Conservation (phyloP, 1,140 invertebrate genomes). For the Bombus waltoni region DNA sequence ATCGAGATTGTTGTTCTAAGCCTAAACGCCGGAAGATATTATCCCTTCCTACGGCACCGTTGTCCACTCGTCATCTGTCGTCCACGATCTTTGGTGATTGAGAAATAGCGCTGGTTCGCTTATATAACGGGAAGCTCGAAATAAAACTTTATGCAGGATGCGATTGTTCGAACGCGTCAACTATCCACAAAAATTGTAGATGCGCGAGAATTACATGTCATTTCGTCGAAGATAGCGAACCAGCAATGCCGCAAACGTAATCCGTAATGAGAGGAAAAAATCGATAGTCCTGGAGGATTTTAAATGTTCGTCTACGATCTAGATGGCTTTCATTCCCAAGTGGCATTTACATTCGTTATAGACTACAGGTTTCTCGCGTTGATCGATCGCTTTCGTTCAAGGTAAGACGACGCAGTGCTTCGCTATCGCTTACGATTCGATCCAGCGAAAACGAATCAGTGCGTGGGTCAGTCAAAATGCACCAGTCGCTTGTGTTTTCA, state of each 20-base stretch:
- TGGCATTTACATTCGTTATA: conserved; percentile 3
- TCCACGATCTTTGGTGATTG: background rate
- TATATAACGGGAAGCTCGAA: background rate
- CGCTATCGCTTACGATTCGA: background rate
- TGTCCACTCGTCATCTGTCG: background rate
- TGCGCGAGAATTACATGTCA: background rate
- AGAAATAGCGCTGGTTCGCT: background rate
- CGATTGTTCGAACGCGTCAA: background rate
- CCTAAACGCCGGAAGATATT: background rate
- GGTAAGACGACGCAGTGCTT: background rate
- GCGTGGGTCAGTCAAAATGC: background rate
- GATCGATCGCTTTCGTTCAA: conserved; percentile 2
- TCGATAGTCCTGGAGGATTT: too few relatives aligned
- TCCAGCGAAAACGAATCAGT: background rate
- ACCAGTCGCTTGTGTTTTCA: too few relatives aligned
- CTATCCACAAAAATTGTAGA: background rate
- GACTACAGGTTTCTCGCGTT: too few relatives aligned
- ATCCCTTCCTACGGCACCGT: background rate
- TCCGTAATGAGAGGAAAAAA: background rate
- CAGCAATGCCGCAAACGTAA: background rate
- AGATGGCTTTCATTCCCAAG: background rate
- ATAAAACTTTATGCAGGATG: background rate
- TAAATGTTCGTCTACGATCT: background rate
- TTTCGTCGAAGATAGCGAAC: background rate
- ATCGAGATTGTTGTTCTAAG: too few relatives aligned